Base-by-base conservation (phyloP, 2,888 invertebrate genomes). In the Drosophila antonietae region DNA sequence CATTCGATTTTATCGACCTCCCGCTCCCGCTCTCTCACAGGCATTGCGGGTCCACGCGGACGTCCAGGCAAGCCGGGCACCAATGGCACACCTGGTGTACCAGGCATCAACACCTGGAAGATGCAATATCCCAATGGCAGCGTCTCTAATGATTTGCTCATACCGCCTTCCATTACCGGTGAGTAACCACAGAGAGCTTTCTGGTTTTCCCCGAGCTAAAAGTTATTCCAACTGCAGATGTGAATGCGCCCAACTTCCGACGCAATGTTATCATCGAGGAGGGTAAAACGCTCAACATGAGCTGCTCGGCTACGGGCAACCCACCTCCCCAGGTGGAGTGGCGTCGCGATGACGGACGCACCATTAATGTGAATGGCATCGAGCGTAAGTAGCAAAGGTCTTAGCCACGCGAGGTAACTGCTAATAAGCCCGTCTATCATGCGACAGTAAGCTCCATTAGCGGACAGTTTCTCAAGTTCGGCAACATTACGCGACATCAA, bases 151-250 rank as follows among this genome's bases (percentile, higher is more conserved):
- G 95, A 96, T 75, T 93, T 97, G 44, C 94, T 97, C 41, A 96
- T 97, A 86, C 96, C 97, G n/a, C 97, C 98, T 39, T 96, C 97
- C 41, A 97, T 98, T 89, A 95, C 96, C 66, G 95, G 96, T 95
- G 91, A 81, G 78, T 80, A 28, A 10, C 12, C 8, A 9, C 2
- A 10, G 18, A 23, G 8, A 20, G 14, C 15, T 31, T 10, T 9
- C 23, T 0, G 1, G n/a, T 9, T 10, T 10, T 9, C 2, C n/a
- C 7, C 20, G 3, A 5, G 18, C 12, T 23, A 20, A 56, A 31
- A 20, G 12, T 1, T n/a, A 4, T 10, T 4, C 12, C 4, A 18
- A 8, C 49, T 41, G 10, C 68, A 91, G 93, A 92, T 69, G 57
- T 88, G 7, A 94, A 81, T 69, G 73, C 84, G 7, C 90, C 91